phyloP scores from a whole-genome alignment of 2,113 vertebrate genomes.

The Boleophthalmus pectinirostris region DNA sequence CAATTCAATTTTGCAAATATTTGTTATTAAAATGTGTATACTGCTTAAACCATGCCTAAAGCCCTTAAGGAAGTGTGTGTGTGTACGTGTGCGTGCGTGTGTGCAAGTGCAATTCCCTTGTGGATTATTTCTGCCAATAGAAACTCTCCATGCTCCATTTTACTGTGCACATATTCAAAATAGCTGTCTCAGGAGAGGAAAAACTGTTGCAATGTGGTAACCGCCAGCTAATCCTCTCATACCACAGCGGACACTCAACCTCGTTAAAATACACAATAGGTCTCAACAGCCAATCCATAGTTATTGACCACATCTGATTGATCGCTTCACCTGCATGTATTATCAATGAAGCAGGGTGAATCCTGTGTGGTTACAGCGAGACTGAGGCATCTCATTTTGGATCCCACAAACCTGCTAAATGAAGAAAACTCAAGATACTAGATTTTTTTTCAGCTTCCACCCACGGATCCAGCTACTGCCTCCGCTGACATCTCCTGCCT shows the following conservation, averaged over 20 bases:
- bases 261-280: constrained; percentile 53
- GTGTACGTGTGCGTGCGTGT: too few relatives aligned
- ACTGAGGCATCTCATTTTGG: constrained; percentile 29
- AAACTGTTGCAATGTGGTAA: background rate
- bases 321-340: constrained; percentile 37
- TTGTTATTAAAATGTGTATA: constrained; percentile 10
- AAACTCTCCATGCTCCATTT: constrained; percentile 6
- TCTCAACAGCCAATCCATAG: constrained; percentile 47
- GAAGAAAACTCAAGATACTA: constrained; percentile 16
- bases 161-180: background rate
- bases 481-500: constrained; percentile 32
- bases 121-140: constrained; percentile 18
- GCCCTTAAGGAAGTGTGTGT: background rate
- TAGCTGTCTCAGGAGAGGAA: constrained; percentile 23
- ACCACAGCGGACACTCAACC: constrained; percentile 20
- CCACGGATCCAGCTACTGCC: constrained; percentile 28
- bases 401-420: constrained; percentile 43
- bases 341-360: constrained; percentile 44
- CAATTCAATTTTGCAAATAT: background rate
- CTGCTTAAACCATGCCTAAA: background rate
- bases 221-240: constrained; percentile 10
- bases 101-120: background rate
- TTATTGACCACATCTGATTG: constrained; percentile 34
- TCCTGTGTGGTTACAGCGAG: constrained; percentile 31
- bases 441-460: constrained; percentile 12